These are phyloP conservation scores for Mugil cephalus DNA, from an alignment of 2,113 vertebrate species.

Conservation along the genomic window DNA sequence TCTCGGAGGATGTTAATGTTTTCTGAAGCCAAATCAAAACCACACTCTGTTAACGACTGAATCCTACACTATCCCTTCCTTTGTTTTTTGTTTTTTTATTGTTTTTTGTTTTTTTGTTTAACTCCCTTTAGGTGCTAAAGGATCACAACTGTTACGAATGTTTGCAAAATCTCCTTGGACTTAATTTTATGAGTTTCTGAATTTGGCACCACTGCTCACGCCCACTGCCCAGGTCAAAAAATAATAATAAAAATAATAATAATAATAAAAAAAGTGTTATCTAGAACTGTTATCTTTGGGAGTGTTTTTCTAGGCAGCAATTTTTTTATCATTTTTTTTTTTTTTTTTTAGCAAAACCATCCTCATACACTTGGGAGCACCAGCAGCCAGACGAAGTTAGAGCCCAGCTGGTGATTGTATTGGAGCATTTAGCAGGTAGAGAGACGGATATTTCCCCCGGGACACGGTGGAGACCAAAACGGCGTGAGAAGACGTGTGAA, in stretches of 20 bases:
- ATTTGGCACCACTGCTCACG: background rate
- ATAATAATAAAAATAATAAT: too few relatives aligned
- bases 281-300: background rate
- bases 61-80: background rate
- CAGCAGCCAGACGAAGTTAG: background rate
- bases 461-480: background rate
- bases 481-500: background rate
- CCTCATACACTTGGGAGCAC: too few relatives aligned
- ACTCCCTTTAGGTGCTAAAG: background rate
- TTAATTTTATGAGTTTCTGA: background rate
- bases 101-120: background rate
- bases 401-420: background rate
- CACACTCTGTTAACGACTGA: slow-evolving; percentile 36
- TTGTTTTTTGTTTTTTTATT: too few relatives aligned
- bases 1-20: slow-evolving; percentile 40
- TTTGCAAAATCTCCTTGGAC: background rate
- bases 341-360: too few relatives aligned
- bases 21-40: slow-evolving; percentile 45
- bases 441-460: background rate
- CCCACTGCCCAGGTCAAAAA: background rate
- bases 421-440: background rate
- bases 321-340: background rate
- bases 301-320: too few relatives aligned
- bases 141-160: background rate
- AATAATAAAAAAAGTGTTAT: too few relatives aligned